Percentiles rank a stretch among this genome's conserved stretches.
Conservation (phyloP, 2,797 vertebrate genomes). For the Pangasius macronema region DNA sequence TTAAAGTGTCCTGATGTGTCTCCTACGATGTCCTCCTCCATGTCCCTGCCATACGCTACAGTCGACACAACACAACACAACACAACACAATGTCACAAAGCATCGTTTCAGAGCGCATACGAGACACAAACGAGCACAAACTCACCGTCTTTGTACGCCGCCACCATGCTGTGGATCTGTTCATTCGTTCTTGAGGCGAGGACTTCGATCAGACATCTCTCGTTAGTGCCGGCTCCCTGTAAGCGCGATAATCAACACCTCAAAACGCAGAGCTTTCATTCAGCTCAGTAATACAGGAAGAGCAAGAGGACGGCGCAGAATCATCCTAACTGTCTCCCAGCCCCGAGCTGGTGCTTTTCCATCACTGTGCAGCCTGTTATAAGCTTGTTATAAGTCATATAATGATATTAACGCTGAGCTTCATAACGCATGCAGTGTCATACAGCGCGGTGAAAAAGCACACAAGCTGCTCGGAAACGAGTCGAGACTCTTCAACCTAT, state of each 20-base stretch:
- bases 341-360: background rate
- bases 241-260: background rate
- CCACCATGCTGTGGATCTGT: constrained; percentile 83
- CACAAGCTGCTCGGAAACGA: background rate
- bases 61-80: background rate
- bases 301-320: background rate
- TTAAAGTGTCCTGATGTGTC: constrained; percentile 96
- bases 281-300: background rate
- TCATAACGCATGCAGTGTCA: background rate
- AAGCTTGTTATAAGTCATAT: background rate
- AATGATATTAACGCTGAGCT: background rate
- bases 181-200: constrained; percentile 89
- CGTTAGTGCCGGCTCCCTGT: constrained; percentile 88
- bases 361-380: background rate
- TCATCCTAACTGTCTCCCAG: background rate
- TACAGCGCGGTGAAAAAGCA: background rate
- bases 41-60: constrained; percentile 84
- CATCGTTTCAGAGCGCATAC: background rate
- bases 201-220: constrained; percentile 92
- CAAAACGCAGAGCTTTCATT: constrained; percentile 31
- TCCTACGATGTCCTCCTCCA: constrained; percentile 83
- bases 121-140: background rate
- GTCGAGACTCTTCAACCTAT: background rate
- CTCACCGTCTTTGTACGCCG: constrained; percentile 92
- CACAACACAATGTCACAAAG: background rate